Evolutionary conservation across 2,113 vertebrate species (phyloP).

Genomic region (Gavia stellata): DNA sequence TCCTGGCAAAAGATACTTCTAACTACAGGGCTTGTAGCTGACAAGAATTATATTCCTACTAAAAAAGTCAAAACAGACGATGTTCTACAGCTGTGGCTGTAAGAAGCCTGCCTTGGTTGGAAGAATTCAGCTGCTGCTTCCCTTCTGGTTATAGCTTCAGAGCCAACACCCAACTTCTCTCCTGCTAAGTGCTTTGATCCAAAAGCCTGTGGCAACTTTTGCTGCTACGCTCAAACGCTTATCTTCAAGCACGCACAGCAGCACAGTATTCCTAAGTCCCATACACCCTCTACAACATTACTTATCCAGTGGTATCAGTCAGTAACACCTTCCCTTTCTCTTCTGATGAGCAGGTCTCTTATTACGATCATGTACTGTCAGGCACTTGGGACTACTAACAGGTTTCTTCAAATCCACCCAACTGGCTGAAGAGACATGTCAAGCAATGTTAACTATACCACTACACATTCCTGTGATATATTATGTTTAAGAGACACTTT

Average conservation of each 20-base stretch:
- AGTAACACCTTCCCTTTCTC: background rate
- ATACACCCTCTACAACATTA: background rate
- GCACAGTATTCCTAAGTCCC: background rate
- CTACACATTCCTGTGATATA: background rate
- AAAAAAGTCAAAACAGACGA: slow-evolving; percentile 6
- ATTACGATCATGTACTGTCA: background rate
- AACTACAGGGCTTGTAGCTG: background rate
- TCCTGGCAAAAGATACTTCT: slow-evolving; percentile 8
- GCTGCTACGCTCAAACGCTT: background rate
- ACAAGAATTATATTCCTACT: slow-evolving; percentile 9
- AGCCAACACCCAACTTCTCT: slow-evolving; percentile 10
- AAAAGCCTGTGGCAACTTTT: background rate
- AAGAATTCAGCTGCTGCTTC: slow-evolving; percentile 34
- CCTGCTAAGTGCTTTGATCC: background rate
- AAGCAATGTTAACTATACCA: background rate
- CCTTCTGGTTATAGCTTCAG: background rate
- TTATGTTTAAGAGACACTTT: background rate
- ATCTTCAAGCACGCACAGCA: background rate
- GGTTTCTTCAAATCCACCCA: background rate
- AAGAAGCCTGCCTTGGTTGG: background rate
- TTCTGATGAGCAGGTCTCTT: background rate
- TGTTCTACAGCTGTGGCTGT: background rate
- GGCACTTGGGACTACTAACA: background rate
- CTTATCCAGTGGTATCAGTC: background rate
- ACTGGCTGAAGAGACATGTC: background rate